phyloP scores from a whole-genome alignment of 1,140 invertebrate species.

The Drosophila ambigua region DNA sequence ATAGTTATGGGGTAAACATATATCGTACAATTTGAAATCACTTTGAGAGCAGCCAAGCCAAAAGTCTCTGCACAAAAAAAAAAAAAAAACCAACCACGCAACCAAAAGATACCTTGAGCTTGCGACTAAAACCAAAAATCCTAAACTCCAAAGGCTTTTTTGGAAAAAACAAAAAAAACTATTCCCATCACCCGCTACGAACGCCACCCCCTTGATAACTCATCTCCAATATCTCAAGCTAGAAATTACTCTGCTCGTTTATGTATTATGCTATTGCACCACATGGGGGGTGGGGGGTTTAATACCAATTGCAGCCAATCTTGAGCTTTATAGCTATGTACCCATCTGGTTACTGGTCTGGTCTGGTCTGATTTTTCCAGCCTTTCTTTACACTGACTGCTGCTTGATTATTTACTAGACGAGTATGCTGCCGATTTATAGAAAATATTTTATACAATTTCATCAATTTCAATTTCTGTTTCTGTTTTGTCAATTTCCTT shows the following conservation, averaged over 20 bases:
- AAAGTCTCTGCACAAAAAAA: constrained; percentile 39
- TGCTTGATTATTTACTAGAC: constrained; percentile 44
- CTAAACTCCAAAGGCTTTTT: constrained; percentile 47
- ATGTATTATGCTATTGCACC: constrained; percentile 39
- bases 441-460: constrained; percentile 65
- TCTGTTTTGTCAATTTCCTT: constrained; percentile 31
- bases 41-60: constrained; percentile 56
- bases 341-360: too few species aligned
- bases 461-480: constrained; percentile 42
- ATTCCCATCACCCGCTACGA: constrained; percentile 1
- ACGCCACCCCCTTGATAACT: not conserved
- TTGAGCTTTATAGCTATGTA: constrained; percentile 24
- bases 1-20: constrained; percentile 57
- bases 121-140: constrained; percentile 17
- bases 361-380: constrained; percentile 1
- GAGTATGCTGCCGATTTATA: constrained; percentile 38
- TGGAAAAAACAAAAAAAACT: constrained; percentile 26
- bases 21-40: constrained; percentile 76
- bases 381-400: constrained; percentile 7
- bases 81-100: not conserved
- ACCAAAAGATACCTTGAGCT: constrained; percentile 27
- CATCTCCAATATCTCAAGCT: constrained; percentile 30
- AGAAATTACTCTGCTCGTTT: constrained; percentile 8
- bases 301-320: constrained; percentile 45
- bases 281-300: too few species aligned